Base-by-base conservation (phyloP, 1,140 invertebrate species). In the Ditylenchus dipsaci region DNA sequence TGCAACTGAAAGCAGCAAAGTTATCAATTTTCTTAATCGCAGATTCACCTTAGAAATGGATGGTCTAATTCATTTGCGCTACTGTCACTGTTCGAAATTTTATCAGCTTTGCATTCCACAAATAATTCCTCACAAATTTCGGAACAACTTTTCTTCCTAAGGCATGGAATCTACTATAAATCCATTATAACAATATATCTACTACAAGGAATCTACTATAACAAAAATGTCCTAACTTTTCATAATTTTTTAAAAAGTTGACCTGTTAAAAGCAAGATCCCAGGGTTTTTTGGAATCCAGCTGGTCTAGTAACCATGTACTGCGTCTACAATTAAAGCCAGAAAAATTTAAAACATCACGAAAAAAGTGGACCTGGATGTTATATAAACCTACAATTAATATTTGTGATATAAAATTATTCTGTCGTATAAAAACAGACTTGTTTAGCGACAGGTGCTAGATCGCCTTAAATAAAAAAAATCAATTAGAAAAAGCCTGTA, bases 81-180 rank as follows among this genome's bases (percentile, higher is more conserved):
- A 8, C 15, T 19, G 3, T 1, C 15, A 17, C 23, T 53, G n/a
- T 21, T 3, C 3, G 23, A 26, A 19, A 53, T 26, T 26, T 53
- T 53, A 8, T 53, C n/a, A 7, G 49, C 49, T 21, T 19, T 26
- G 3, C n/a, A 15, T 65, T 65, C 63, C 63, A 65, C 27, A 65
- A 56, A 27, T 19, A 65, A 53, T 65, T 65, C 53, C 63, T 23
- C 13, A 65, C 23, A 38, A 29, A 65, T n/a, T 49, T 65, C 1
- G 63, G 63, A 33, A 65, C 42, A 33, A 65, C 5, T 30, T 65
- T 65, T 9, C 63, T 0, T 17, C 63, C 63, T 17, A 65, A 17
- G 15, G 30, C 30, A 9, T 56, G 23, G 26, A 65, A 17, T 23
- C 63, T 23, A 21, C 30, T 29, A 43, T 5, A 38, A 38, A 11